Percentiles rank a stretch among this genome's conserved stretches.
These are phyloP conservation scores for Rhinogobius similis DNA, from an alignment of 2,113 vertebrate genomes.

Conservation along the genomic window DNA sequence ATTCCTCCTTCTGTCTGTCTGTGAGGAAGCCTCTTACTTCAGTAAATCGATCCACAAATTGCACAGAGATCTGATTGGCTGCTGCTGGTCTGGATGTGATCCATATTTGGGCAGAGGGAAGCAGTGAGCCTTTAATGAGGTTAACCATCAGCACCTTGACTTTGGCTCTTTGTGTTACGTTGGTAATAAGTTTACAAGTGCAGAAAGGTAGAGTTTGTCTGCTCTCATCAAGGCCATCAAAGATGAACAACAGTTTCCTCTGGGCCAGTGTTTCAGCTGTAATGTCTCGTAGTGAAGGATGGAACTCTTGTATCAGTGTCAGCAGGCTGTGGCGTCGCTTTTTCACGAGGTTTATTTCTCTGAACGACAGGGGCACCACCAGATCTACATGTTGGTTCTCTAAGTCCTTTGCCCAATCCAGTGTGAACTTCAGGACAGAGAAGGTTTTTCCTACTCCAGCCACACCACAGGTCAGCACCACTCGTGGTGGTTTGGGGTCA, in stretches of 20 bases:
- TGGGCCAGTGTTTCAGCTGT: not conserved
- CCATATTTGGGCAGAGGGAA: conserved; percentile 5
- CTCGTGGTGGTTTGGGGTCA: not conserved
- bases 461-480: conserved; percentile 1
- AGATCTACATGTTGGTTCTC: not conserved
- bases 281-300: not conserved
- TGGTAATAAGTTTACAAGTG: not conserved
- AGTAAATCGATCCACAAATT: not conserved
- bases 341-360: not conserved
- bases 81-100: conserved; percentile 5
- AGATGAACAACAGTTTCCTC: not conserved
- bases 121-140: not conserved
- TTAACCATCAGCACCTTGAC: not conserved
- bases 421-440: not conserved
- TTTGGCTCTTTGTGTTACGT: not conserved
- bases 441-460: conserved; percentile 6
- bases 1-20: not conserved
- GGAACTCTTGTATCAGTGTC: not conserved
- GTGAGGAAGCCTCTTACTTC: conserved; percentile 4
- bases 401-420: not conserved
- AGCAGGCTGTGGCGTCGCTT: not conserved
- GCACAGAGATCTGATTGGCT: not conserved
- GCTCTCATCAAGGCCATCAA: conserved; percentile 6
- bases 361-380: conserved; percentile 1
- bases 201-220: not conserved